These are phyloP conservation scores for Agrochola litura DNA, from an alignment of 2,888 invertebrate species.

Conservation along the genomic window DNA sequence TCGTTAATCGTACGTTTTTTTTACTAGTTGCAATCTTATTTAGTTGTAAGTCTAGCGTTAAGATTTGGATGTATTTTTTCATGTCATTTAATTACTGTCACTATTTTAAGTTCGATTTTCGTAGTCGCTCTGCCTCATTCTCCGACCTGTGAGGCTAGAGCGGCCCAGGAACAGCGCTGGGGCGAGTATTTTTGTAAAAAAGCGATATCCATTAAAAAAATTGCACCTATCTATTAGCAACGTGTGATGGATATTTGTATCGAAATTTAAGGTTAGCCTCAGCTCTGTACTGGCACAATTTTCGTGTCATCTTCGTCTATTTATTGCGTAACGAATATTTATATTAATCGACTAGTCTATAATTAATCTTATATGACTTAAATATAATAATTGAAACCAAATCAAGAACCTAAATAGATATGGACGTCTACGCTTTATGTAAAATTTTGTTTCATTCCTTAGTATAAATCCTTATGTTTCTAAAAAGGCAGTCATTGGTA, in stretches of 20 bases:
- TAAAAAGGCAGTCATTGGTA: conserved; percentile 20
- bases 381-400: conserved; percentile 23
- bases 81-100: conserved; percentile 2
- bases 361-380: conserved; percentile 19
- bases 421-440: conserved; percentile 20
- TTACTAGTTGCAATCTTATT: conserved; percentile 31
- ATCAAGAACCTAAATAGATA: conserved; percentile 18
- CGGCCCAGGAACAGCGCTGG: conserved; percentile 21
- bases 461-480: conserved; percentile 8
- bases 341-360: conserved; percentile 41
- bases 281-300: conserved; percentile 37
- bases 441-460: conserved; percentile 35
- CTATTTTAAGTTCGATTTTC: conserved; percentile 28
- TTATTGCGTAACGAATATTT: conserved; percentile 15
- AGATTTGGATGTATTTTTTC: conserved; percentile 39
- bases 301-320: conserved; percentile 23
- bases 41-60: conserved; percentile 39
- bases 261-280: conserved; percentile 7
- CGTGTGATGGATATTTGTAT: conserved; percentile 17
- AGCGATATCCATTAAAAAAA: conserved; percentile 12
- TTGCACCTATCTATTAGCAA: not conserved
- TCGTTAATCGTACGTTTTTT: conserved; percentile 16
- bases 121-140: conserved; percentile 31
- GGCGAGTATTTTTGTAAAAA: conserved; percentile 23
- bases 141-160: conserved; percentile 35